Evolutionary conservation across 2,113 vertebrate genomes (phyloP).

Genomic region (Lepidothrix coronata): DNA sequence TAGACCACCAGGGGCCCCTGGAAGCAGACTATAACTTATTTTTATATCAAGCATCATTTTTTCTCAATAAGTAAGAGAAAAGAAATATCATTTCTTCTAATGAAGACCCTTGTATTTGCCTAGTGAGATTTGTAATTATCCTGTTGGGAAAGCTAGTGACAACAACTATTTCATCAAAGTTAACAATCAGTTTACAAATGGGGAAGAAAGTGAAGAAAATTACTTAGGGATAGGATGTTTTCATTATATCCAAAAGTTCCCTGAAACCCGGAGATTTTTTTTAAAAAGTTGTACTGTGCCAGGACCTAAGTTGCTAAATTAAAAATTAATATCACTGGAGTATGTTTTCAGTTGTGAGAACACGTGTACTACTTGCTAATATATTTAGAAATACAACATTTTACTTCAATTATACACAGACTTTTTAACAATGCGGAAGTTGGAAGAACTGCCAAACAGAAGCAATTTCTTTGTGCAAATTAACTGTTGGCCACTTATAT

Average conservation of each 20-base stretch:
- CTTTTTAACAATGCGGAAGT: background rate
- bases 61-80: background rate
- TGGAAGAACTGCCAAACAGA: background rate
- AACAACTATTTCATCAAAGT: background rate
- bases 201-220: background rate
- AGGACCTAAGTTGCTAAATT: background rate
- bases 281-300: background rate
- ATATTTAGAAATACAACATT: background rate
- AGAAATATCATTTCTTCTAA: background rate
- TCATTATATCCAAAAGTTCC: background rate
- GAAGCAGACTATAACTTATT: background rate
- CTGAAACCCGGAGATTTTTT: conserved; percentile 4
- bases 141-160: background rate
- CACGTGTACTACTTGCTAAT: background rate
- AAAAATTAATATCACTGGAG: background rate
- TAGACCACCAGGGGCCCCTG: no score
- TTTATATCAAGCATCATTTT: background rate
- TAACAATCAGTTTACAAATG: background rate
- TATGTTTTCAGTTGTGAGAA: background rate
- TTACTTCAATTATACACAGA: background rate
- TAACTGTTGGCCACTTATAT: background rate
- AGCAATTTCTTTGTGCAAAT: background rate
- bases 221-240: background rate
- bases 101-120: background rate
- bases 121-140: background rate